Evolutionary conservation across 2,797 vertebrate genomes (phyloP), one percentile per base, ranked within the genome.

Genomic region (Bovichtus diacanthus): DNA sequence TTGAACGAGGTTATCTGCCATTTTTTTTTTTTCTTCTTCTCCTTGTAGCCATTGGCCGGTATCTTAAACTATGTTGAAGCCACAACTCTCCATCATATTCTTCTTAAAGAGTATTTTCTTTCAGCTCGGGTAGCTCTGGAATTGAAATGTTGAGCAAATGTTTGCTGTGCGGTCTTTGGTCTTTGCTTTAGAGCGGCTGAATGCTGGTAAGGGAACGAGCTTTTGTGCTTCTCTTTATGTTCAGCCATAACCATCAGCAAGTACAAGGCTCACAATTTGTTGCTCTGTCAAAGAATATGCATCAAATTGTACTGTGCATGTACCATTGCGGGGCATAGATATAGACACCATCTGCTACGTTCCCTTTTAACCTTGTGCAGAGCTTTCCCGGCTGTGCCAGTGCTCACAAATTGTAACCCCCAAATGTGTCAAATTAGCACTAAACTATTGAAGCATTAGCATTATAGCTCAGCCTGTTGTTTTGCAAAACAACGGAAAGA

Each of bases 81-180:
- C 11, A n/a, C 2, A 36, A 34, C 13, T 38, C 12, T 53, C 1
- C 3, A 13, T 19, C 25, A 15, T 25, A 6, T 58, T 60, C 64
- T 54, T 3, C 12, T 21, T 43, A 23, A 47, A 58, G 19, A 43
- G 62, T 6, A 9, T 60, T 63, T 39, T 34, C 21, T 68, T 47
- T 59, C 31, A 29, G 44, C 36, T 62, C 9, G 29, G 10, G 68
- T 34, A 44, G 31, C 13, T 58, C 49, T 51, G 3, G 18, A 38
- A 29, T n/a, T 64, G 16, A 59, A 67, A 55, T 77, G 58, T 65
- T 39, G 46, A 58, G 27, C 16, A 49, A 56, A 29, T 63, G 13
- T 65, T 23, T 58, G 34, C 34, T 8, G 19, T 29, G 9, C n/a
- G n/a, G n/a, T n/a, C n/a, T n/a, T n/a, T n/a, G n/a, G n/a, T n/a